phyloP scores from a whole-genome alignment of 1,140 invertebrate genomes.

The Berghia stephanieae region DNA sequence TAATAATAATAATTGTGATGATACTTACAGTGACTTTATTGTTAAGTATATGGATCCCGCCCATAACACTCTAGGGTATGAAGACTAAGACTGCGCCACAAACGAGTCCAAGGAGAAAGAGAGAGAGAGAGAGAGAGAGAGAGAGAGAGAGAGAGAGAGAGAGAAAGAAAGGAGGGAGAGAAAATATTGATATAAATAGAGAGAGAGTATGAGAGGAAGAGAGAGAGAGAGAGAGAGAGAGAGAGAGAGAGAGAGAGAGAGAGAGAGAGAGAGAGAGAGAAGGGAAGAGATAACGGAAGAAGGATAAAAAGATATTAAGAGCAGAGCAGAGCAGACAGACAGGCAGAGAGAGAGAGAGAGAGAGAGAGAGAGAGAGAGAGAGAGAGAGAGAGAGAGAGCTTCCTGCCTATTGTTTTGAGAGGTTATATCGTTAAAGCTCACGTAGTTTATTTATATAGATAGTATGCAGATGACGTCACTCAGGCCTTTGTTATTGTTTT shows the following conservation, averaged over 20 bases:
- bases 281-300: too few species aligned
- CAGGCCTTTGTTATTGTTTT: neutral
- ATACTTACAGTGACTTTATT: neutral
- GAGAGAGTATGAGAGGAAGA: neutral
- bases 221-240: neutral
- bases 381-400: neutral
- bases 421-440: too few species aligned
- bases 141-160: neutral
- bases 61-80: neutral
- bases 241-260: neutral
- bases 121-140: conserved; percentile 12
- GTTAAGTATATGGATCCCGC: neutral
- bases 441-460: too few species aligned
- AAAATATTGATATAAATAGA: neutral
- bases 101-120: conserved; percentile 8
- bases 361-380: conserved; percentile 11
- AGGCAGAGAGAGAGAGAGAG: conserved; percentile 14
- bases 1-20: neutral
- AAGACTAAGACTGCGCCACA: too few species aligned
- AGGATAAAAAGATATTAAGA: too few species aligned
- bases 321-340: neutral
- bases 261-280: neutral
- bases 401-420: neutral
- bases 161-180: neutral
- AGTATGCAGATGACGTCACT: too few species aligned